These are phyloP conservation scores for Austrofundulus limnaeus DNA, from an alignment of 2,113 vertebrate genomes.

Conservation along the genomic window DNA sequence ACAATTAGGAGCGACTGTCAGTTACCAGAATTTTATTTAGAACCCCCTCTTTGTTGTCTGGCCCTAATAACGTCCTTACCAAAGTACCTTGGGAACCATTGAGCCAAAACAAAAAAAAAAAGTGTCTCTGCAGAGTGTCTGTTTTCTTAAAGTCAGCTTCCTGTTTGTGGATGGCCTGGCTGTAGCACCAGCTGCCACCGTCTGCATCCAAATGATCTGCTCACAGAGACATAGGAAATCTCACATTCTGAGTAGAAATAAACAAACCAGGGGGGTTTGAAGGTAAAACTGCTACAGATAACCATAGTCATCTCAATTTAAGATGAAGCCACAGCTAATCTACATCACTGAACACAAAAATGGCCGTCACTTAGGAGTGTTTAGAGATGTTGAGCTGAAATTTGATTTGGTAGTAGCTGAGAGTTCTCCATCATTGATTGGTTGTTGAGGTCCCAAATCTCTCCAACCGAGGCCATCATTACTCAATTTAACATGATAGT, in stretches of 20 bases:
- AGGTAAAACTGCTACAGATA: slow-evolving; percentile 46
- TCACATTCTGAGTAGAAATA: slow-evolving; percentile 15
- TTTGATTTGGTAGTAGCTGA: too few relatives aligned
- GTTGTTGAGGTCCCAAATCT: too few relatives aligned
- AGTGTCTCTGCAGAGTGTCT: slow-evolving; percentile 14
- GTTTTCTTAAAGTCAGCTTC: slow-evolving; percentile 17
- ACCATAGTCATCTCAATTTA: slow-evolving; percentile 3
- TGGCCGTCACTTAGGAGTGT: background rate
- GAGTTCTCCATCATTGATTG: too few relatives aligned
- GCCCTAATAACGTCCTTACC: slow-evolving; percentile 19
- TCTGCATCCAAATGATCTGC: slow-evolving; percentile 46
- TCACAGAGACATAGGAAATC: slow-evolving; percentile 15
- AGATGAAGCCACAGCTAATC: background rate
- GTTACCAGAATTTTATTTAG: slow-evolving; percentile 42
- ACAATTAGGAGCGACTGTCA: slow-evolving; percentile 51
- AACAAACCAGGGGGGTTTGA: slow-evolving; percentile 34
- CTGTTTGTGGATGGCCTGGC: slow-evolving; percentile 39
- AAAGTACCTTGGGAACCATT: slow-evolving; percentile 51
- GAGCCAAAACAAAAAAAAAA: slow-evolving; percentile 18
- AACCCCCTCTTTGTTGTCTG: slow-evolving; percentile 15
- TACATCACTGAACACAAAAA: background rate
- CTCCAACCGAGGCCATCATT: too few relatives aligned
- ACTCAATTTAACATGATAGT: too few relatives aligned
- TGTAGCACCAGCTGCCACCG: slow-evolving; percentile 31
- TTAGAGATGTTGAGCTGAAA: background rate